Conservation (phyloP, 2,888 invertebrate species). For the Zhuqinia jingwanae region DNA sequence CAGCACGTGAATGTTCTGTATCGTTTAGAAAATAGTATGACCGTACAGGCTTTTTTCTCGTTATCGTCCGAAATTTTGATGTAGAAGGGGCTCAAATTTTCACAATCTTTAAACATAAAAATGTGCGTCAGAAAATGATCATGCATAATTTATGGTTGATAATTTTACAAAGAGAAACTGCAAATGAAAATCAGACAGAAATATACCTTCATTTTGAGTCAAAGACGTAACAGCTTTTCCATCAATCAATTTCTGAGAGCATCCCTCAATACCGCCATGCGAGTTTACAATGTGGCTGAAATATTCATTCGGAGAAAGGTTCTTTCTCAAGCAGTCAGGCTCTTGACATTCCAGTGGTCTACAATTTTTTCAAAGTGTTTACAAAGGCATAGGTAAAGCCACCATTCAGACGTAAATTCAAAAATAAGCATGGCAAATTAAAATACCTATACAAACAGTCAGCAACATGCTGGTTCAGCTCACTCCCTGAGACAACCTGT, state of each 20-base stretch:
- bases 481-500: conserved; percentile 36
- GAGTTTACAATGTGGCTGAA: conserved; percentile 26
- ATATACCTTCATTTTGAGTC: conserved; percentile 39
- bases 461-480: conserved; percentile 46
- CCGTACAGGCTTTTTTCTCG: not conserved
- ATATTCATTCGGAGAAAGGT: conserved; percentile 43
- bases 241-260: not conserved
- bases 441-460: conserved; percentile 68
- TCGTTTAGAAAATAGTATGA: conserved; percentile 40
- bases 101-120: not conserved
- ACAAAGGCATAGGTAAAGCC: too few species aligned
- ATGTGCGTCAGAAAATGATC: too few species aligned
- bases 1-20: conserved; percentile 65
- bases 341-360: conserved; percentile 49
- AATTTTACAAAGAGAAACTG: too few species aligned
- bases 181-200: too few species aligned
- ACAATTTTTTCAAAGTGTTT: not conserved
- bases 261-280: conserved; percentile 19
- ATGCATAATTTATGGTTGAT: not conserved
- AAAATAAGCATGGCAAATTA: not conserved
- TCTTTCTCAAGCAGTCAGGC: conserved; percentile 23
- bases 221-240: conserved; percentile 11
- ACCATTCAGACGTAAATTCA: not conserved
- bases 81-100: conserved; percentile 27
- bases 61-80: not conserved